Conservation (phyloP, 2,797 vertebrate species). For the Balearica regulorum region DNA sequence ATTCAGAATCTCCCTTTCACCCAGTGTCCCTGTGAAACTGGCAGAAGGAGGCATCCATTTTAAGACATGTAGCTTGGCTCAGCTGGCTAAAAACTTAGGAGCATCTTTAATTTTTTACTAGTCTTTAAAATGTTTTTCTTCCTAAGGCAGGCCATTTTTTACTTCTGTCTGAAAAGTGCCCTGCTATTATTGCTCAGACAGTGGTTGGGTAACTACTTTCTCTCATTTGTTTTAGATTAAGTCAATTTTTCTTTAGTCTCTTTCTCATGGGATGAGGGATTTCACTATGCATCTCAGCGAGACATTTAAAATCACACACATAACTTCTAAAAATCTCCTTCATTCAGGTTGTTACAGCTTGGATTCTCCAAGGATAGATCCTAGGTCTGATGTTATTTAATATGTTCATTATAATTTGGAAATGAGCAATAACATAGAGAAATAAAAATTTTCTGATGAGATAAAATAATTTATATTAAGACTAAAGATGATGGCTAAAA, state of each 20-base stretch:
- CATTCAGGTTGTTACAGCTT: not conserved
- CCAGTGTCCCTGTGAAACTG: accelerated
- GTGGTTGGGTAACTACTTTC: not conserved
- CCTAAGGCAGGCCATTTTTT: not conserved
- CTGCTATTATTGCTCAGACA: not conserved
- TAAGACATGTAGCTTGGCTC: not conserved
- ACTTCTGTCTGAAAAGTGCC: not conserved
- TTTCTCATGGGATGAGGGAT: not conserved
- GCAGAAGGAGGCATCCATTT: not conserved
- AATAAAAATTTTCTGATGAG: not conserved
- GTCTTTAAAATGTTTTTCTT: not conserved
- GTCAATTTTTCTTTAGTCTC: not conserved
- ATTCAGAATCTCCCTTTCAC: not conserved
- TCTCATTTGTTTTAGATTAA: constrained; percentile 32
- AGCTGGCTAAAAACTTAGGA: not conserved
- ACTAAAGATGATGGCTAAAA: not conserved
- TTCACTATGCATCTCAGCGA: not conserved
- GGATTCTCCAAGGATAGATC: not conserved
- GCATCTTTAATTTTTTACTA: not conserved
- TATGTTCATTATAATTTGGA: not conserved
- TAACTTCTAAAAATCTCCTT: not conserved
- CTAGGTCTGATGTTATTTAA: not conserved
- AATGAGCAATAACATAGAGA: not conserved
- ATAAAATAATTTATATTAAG: not conserved
- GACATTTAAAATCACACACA: not conserved